Base-by-base conservation (phyloP, 2,888 invertebrate species). In the Ophion slaviceki region DNA sequence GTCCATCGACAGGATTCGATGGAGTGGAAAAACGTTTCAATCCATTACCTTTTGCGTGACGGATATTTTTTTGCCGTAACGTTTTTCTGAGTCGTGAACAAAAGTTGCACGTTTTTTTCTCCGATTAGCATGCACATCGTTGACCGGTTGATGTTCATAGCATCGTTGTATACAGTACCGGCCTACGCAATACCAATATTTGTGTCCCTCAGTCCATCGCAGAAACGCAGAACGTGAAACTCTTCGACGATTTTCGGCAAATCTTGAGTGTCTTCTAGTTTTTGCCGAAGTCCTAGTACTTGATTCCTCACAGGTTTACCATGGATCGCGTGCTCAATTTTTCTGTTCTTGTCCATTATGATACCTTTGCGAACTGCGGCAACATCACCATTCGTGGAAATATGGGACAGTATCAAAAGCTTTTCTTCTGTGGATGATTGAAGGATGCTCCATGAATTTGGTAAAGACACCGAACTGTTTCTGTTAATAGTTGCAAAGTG, bases 11-110 rank as follows among this genome's bases (percentile, higher is more conserved):
- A 67, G 45, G 20, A 20, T 67, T 67, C 67, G 45, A 67, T 17
- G 45, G 67, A n/a, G 67, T 40, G 2, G 67, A 45, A n/a, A 67
- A 45, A 45, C 20, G 67, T 45, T 67, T 67, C 2, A 40, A 36
- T 45, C 40, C 40, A 4, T 10, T 3, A n/a, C 67, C 14, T 7
- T 8, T 45, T 67, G 2, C n/a, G 67, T 40, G 40, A 67, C 67
- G 67, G 17, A 67, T 36, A 8, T 67, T 40, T 40, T 67, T 45
- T 67, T 67, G 67, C 20, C 40, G 40, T 17, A 67, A 40, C 8
- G 67, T 67, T 67, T 67, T 67, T 45, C n/a, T 67, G n/a, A 67
- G 67, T 1, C 67, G 40, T 10, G 67, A 32, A 40, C 67, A 67
- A 40, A 40, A 40, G n/a, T 40, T 67, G 17, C 67, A 67, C 7